Conservation (phyloP, 23 tunicate genomes). For the Trididemnum nubilum region DNA sequence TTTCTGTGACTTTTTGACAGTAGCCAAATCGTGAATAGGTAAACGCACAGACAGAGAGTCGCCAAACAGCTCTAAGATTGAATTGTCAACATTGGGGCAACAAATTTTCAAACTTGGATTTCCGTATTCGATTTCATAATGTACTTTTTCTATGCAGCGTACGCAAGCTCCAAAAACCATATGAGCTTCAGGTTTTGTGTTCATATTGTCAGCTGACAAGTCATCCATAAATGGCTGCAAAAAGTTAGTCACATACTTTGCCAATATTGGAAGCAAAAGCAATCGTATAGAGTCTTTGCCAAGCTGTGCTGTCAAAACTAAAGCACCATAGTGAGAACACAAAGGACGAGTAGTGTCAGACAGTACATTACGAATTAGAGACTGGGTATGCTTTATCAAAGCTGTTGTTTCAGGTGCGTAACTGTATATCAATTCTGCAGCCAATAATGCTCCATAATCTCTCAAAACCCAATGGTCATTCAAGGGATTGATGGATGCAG, state of each 20-base stretch:
- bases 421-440: conserved; percentile 44
- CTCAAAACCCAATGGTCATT: conserved; percentile 88
- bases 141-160: conserved; percentile 19
- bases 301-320: conserved; percentile 28
- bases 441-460: conserved; percentile 65
- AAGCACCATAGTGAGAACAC: conserved; percentile 88
- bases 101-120: background rate
- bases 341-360: conserved; percentile 64
- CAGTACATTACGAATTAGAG: conserved; percentile 32
- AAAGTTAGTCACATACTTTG: conserved; percentile 22
- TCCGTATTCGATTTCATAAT: background rate
- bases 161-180: conserved; percentile 64
- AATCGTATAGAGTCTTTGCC: conserved; percentile 18
- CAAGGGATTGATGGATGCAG: conserved; percentile 82
- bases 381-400: conserved; percentile 14
- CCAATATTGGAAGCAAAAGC: conserved; percentile 41
- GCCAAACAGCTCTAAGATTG: conserved; percentile 6
- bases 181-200: conserved; percentile 71
- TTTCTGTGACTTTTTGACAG: background rate
- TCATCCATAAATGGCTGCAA: conserved; percentile 53
- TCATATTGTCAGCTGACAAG: conserved; percentile 12
- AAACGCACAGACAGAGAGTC: conserved; percentile 14
- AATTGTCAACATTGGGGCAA: background rate
- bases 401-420: conserved; percentile 18
- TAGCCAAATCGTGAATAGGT: conserved; percentile 4